phyloP scores from a whole-genome alignment of 2,113 vertebrate genomes.

The Eurypyga helias region DNA sequence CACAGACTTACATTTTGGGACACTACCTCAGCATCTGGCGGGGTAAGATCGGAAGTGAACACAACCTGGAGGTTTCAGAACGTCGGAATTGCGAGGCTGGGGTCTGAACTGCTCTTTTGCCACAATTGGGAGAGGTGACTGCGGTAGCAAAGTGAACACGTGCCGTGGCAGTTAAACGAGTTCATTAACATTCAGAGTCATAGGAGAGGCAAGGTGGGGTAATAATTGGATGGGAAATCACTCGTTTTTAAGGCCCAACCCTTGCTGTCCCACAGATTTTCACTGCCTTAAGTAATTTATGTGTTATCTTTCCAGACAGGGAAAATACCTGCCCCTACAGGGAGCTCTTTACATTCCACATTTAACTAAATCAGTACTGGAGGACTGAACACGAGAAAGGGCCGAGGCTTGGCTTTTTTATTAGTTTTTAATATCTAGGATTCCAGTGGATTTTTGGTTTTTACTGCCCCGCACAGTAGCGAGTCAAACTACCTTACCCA shows the following conservation, averaged over 20 bases:
- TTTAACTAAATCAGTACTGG: not conserved
- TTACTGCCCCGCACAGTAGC: not conserved
- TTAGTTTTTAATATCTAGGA: not conserved
- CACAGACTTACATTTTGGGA: conserved; percentile 41
- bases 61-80: conserved; percentile 54
- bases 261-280: not conserved
- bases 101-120: conserved; percentile 55
- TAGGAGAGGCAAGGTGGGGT: not conserved
- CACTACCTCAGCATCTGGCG: conserved; percentile 60
- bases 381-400: not conserved
- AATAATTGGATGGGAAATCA: not conserved
- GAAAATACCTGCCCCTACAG: not conserved
- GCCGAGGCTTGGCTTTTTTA: not conserved
- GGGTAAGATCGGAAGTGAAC: conserved; percentile 56
- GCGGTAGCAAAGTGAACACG: conserved; percentile 35
- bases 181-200: not conserved
- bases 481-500: not conserved
- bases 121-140: conserved; percentile 50
- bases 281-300: not conserved
- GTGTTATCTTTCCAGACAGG: not conserved
- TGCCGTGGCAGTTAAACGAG: conserved; percentile 9
- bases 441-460: not conserved
- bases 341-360: not conserved
- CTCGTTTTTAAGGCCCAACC: not conserved
- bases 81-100: conserved; percentile 40